Percentiles rank a stretch among this genome's conserved stretches.
phyloP scores from a whole-genome alignment of 2,888 invertebrate genomes.

The Sialis fuliginosa region DNA sequence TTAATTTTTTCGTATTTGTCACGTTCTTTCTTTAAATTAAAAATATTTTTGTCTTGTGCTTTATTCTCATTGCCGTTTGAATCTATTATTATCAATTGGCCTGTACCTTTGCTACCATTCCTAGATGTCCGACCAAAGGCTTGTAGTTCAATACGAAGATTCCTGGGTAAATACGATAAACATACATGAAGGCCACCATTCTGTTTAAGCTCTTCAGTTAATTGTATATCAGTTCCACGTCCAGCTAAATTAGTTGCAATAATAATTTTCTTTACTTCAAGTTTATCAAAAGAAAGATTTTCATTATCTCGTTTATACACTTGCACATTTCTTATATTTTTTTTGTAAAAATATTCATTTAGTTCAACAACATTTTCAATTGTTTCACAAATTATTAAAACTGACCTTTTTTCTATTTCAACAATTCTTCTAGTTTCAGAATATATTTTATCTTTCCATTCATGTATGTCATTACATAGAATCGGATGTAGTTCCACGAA shows the following conservation, averaged over 20 bases:
- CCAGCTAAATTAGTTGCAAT: conserved; percentile 23
- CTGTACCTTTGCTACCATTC: conserved; percentile 19
- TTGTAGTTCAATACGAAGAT: conserved; percentile 21
- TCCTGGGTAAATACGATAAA: conserved; percentile 20
- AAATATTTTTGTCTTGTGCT: conserved; percentile 4
- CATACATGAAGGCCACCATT: conserved; percentile 21
- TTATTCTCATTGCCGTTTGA: not conserved
- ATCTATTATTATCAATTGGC: conserved; percentile 13
- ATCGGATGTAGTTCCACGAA: conserved; percentile 12
- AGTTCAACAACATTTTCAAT: conserved; percentile 11
- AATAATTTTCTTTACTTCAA: conserved; percentile 14
- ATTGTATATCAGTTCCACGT: conserved; percentile 21
- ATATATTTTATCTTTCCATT: conserved; percentile 8
- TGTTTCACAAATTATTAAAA: conserved; percentile 15
- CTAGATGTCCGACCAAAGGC: conserved; percentile 22
- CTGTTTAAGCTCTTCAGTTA: conserved; percentile 11
- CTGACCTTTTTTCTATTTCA: conserved; percentile 12
- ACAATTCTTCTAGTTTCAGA: conserved; percentile 6
- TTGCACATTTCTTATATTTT: conserved; percentile 5
- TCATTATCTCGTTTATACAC: conserved; percentile 10
- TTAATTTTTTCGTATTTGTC: conserved; percentile 11
- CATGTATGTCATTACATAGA: conserved; percentile 5
- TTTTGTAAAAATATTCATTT: conserved; percentile 7
- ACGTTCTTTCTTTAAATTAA: conserved; percentile 11
- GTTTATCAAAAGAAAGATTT: conserved; percentile 4